Percentiles rank a stretch among this genome's conserved stretches.
These are phyloP conservation scores for Platycnemis pennipes DNA, from an alignment of 2,888 invertebrate genomes.

Conservation along the genomic window DNA sequence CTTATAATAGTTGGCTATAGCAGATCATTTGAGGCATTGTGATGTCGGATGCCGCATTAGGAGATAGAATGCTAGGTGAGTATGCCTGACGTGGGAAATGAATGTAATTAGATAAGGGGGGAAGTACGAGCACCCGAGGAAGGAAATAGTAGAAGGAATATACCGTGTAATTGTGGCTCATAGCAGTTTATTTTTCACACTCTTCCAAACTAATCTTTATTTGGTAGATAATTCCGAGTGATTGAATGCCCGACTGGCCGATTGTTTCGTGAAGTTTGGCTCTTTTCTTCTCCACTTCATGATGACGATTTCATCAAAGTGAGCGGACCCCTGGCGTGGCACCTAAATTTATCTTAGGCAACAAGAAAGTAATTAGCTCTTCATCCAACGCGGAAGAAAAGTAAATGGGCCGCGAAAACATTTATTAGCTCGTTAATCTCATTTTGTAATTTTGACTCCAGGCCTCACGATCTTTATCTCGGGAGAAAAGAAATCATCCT, in stretches of 20 bases:
- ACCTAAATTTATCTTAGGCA: neutral
- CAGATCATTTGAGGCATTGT: too few species aligned
- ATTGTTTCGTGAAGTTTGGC: neutral
- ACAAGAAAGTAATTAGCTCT: neutral
- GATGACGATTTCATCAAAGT: neutral
- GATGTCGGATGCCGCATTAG: too few species aligned
- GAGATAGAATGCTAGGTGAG: too few species aligned
- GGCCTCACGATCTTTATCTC: neutral
- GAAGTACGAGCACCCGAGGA: too few species aligned
- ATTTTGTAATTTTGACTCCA: neutral
- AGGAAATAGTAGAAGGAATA: too few species aligned
- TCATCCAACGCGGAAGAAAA: neutral
- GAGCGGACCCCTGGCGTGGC: neutral
- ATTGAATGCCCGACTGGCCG: neutral
- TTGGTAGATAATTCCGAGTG: too few species aligned
- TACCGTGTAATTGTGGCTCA: too few species aligned
- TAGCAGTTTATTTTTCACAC: too few species aligned
- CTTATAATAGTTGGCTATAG: too few species aligned
- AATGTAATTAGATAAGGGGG: too few species aligned
- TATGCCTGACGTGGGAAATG: too few species aligned
- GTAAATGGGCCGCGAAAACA: neutral
- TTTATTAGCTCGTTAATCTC: neutral
- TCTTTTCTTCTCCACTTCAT: neutral
- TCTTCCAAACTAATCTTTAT: too few species aligned
- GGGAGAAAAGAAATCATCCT: neutral